Percentiles rank a stretch among this genome's conserved stretches.
phyloP scores from a whole-genome alignment of 92 coral and sea anemone genomes.

The Siderastrea radians region DNA sequence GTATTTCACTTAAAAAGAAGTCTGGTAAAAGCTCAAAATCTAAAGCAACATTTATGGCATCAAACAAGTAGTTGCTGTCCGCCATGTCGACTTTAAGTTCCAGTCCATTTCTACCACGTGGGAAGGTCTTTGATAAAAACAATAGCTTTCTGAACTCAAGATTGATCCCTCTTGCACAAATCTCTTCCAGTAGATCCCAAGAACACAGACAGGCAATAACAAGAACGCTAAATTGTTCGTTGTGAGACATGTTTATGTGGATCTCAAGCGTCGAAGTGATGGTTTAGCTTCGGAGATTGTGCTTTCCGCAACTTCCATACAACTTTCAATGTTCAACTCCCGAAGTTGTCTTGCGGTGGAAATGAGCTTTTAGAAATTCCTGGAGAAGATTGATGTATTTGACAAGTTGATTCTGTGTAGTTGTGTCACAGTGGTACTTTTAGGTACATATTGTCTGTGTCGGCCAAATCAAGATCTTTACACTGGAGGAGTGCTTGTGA shows the following conservation, averaged over 20 bases:
- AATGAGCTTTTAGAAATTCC: constrained; percentile 9
- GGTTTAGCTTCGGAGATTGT: constrained; percentile 23
- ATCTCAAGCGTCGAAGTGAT: constrained; percentile 1
- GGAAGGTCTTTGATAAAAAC: constrained; percentile 14
- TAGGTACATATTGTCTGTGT: not conserved
- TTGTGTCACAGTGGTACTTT: not conserved
- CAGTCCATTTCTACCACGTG: not conserved
- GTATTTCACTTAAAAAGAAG: too few relatives aligned
- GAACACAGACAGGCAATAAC: constrained; percentile 22
- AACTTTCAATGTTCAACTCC: constrained; percentile 28
- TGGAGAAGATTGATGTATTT: too few relatives aligned
- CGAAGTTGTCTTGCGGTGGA: constrained; percentile 9
- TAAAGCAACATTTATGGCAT: too few relatives aligned
- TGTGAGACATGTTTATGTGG: not conserved
- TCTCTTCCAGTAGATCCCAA: not conserved
- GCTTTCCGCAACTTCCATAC: not conserved
- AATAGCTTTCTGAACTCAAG: not conserved
- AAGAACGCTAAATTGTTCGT: constrained; percentile 36
- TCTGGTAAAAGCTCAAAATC: too few relatives aligned
- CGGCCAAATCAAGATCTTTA: not conserved
- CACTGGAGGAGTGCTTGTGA: too few relatives aligned
- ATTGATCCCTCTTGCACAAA: constrained; percentile 10
- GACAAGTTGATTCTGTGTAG: too few relatives aligned
- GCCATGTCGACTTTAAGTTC: too few relatives aligned
- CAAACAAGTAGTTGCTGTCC: too few relatives aligned